Evolutionary conservation across 2,797 vertebrate species (phyloP).

Genomic region (Lepidocolaptes lacrymiger): DNA sequence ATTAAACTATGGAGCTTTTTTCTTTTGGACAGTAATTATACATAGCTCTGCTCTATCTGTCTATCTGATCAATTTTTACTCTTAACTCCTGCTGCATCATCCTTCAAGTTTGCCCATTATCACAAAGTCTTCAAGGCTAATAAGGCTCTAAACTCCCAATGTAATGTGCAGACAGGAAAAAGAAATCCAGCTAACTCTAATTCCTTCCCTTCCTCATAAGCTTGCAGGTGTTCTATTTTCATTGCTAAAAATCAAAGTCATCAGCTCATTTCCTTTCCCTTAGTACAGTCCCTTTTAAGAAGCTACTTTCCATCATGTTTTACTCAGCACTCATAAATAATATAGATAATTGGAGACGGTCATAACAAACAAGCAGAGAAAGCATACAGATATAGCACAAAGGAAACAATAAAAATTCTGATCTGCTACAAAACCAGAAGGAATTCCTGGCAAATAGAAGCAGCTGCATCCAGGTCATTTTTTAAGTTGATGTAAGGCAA

Average conservation of each 20-base stretch:
- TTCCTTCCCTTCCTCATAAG: not conserved
- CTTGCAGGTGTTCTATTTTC: slow-evolving; percentile 41
- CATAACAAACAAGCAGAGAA: slow-evolving; percentile 24
- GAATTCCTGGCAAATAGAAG: slow-evolving; percentile 35
- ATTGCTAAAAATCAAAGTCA: slow-evolving; percentile 53
- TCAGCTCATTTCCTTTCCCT: slow-evolving; percentile 45
- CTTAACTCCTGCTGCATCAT: not conserved
- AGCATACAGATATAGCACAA: not conserved
- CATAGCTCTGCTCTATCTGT: not conserved
- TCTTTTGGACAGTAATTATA: slow-evolving; percentile 43
- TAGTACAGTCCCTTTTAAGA: slow-evolving; percentile 30
- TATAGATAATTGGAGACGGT: slow-evolving; percentile 24
- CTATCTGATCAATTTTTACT: slow-evolving; percentile 52
- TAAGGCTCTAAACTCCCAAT: not conserved
- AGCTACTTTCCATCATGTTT: slow-evolving; percentile 5
- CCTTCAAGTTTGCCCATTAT: slow-evolving; percentile 44
- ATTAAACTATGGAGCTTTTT: slow-evolving; percentile 19
- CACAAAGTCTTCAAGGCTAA: not conserved
- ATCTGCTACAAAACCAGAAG: slow-evolving; percentile 2
- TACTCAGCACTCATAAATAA: slow-evolving; percentile 52
- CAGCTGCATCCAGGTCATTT: slow-evolving; percentile 8
- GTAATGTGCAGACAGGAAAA: not conserved
- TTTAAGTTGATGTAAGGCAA: not conserved
- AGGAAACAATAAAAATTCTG: slow-evolving; percentile 27
- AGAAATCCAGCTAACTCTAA: not conserved